phyloP scores from a whole-genome alignment of 2,888 invertebrate genomes.

The Alitta virens region DNA sequence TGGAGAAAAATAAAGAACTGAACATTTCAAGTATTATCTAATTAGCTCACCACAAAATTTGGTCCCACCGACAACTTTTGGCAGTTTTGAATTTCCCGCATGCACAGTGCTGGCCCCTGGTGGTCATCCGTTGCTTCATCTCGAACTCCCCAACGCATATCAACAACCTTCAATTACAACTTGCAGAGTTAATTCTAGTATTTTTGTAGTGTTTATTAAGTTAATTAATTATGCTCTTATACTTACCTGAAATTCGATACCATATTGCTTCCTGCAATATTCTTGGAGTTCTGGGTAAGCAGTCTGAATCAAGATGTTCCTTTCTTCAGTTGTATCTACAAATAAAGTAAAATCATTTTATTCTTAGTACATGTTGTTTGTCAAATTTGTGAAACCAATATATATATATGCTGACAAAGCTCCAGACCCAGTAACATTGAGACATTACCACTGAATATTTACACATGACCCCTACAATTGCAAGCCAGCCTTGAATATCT shows the following conservation, averaged over 20 bases:
- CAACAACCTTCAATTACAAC: slow-evolving; percentile 34
- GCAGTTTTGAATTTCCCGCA: slow-evolving; percentile 41
- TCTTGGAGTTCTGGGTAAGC: slow-evolving; percentile 47
- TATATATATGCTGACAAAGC: too few species aligned
- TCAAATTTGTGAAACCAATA: too few species aligned
- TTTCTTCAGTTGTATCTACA: slow-evolving; percentile 43
- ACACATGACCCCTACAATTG: too few species aligned
- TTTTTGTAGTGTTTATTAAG: too few species aligned
- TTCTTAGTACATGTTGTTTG: too few species aligned
- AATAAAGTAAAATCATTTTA: too few species aligned
- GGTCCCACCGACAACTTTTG: slow-evolving; percentile 43
- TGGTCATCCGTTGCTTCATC: slow-evolving; percentile 41
- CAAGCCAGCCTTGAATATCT: too few species aligned
- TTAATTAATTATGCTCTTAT: not conserved
- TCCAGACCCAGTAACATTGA: too few species aligned
- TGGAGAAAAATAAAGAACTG: too few species aligned
- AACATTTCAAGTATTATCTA: too few species aligned
- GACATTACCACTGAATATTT: too few species aligned
- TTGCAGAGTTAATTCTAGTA: too few species aligned
- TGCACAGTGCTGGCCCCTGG: slow-evolving; percentile 37
- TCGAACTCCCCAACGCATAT: slow-evolving; percentile 47
- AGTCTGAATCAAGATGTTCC: slow-evolving; percentile 37
- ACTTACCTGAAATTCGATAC: slow-evolving; percentile 51
- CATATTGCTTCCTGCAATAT: slow-evolving; percentile 46
- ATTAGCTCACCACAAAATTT: slow-evolving; percentile 39